phyloP scores from a whole-genome alignment of 37 sponge, comb jelly and placozoan genomes.

The Hexactinellida sp. region DNA sequence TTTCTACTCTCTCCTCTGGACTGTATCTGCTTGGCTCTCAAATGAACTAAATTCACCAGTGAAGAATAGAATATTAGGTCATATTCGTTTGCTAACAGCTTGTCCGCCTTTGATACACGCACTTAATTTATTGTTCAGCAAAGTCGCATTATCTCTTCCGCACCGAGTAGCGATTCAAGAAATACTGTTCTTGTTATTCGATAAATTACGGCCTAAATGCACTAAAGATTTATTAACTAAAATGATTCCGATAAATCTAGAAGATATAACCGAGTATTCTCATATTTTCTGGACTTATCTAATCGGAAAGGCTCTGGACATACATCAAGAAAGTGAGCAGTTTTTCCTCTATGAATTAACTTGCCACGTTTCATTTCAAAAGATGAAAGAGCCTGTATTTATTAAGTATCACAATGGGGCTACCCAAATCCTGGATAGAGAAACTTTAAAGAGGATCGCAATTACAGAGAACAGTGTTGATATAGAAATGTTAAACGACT shows the following conservation, averaged over 20 bases:
- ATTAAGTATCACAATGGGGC: background rate
- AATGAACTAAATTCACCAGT: background rate
- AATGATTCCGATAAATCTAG: background rate
- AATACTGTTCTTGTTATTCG: background rate
- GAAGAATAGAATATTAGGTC: background rate
- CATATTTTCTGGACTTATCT: background rate
- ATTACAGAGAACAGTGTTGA: background rate
- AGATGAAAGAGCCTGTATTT: background rate
- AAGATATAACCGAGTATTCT: background rate
- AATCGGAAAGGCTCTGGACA: background rate
- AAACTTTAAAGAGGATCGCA: background rate
- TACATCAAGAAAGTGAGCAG: background rate
- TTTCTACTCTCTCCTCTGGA: background rate
- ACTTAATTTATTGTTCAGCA: background rate
- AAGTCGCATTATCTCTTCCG: background rate
- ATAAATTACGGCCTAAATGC: background rate
- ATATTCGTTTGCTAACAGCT: background rate
- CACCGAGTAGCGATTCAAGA: slow-evolving; percentile 4
- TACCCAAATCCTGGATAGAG: background rate
- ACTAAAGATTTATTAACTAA: background rate
- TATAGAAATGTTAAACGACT: background rate
- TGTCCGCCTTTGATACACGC: background rate
- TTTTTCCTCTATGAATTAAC: background rate
- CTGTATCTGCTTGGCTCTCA: background rate
- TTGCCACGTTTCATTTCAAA: background rate